Percentiles rank a stretch among this genome's conserved stretches.
Conservation (phyloP, 2,888 invertebrate species). For the Anaspis maculata region DNA sequence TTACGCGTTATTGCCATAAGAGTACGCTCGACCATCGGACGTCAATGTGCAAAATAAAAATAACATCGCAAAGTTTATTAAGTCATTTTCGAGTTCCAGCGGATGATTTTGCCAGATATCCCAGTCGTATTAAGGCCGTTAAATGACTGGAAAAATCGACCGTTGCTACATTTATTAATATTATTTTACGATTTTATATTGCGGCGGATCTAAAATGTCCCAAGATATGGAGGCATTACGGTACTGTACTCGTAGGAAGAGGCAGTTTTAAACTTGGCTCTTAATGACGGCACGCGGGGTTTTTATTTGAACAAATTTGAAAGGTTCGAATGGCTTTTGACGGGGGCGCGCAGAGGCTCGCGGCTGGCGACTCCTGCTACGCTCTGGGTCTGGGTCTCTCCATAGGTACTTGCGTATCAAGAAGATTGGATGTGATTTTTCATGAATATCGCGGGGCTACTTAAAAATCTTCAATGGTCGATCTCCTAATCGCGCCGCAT, state of each 20-base stretch:
- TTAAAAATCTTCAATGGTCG: too few species aligned
- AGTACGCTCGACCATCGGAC: constrained; percentile 24
- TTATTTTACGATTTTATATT: constrained; percentile 27
- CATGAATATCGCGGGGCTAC: too few species aligned
- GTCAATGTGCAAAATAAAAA: constrained; percentile 30
- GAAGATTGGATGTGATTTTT: too few species aligned
- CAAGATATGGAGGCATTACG: constrained; percentile 13
- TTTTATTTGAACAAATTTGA: too few species aligned
- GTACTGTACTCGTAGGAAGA: constrained; percentile 12
- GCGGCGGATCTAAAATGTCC: constrained; percentile 10
- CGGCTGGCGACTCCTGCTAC: neutral
- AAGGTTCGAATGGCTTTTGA: too few species aligned
- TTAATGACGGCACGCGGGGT: too few species aligned
- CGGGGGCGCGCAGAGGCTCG: too few species aligned
- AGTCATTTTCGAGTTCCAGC: constrained; percentile 27
- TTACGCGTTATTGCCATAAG: constrained; percentile 22
- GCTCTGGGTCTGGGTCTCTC: neutral
- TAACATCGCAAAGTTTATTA: constrained; percentile 32
- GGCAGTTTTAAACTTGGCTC: constrained; percentile 5
- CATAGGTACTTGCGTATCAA: neutral
- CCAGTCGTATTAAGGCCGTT: constrained; percentile 23
- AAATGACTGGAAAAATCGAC: constrained; percentile 19
- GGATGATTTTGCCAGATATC: constrained; percentile 16
- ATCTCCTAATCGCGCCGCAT: too few species aligned
- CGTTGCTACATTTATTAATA: constrained; percentile 31